Conservation (phyloP, 2,888 invertebrate species). For the Eucriotettix oculatus region DNA sequence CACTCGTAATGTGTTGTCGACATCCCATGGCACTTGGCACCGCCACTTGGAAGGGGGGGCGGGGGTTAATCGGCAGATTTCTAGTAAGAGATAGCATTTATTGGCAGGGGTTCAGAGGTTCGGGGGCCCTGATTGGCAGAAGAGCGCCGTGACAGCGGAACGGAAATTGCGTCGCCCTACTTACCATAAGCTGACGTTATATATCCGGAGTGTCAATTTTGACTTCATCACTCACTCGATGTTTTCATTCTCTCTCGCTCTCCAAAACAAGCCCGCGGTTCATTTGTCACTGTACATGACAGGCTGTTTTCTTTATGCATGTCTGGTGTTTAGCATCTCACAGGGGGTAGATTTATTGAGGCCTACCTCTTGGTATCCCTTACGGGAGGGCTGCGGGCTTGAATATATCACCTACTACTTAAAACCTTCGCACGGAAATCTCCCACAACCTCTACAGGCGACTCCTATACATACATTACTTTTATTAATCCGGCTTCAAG, state of each 20-base stretch:
- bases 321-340: background rate
- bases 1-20: too few relatives aligned
- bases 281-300: background rate
- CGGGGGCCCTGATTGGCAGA: background rate
- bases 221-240: background rate
- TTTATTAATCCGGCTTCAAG: too few relatives aligned
- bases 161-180: background rate
- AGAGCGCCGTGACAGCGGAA: background rate
- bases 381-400: too few relatives aligned
- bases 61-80: too few relatives aligned
- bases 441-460: too few relatives aligned
- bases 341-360: background rate
- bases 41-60: too few relatives aligned
- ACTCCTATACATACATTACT: too few relatives aligned
- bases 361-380: background rate
- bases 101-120: too few relatives aligned
- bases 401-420: too few relatives aligned
- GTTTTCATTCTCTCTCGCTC: background rate
- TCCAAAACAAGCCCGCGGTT: background rate
- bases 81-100: too few relatives aligned
- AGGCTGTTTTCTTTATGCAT: background rate
- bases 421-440: too few relatives aligned
- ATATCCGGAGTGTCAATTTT: constrained; percentile 1
- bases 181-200: background rate
- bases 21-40: too few relatives aligned